phyloP scores from a whole-genome alignment of 2,113 vertebrate species.

The Scomber scombrus region DNA sequence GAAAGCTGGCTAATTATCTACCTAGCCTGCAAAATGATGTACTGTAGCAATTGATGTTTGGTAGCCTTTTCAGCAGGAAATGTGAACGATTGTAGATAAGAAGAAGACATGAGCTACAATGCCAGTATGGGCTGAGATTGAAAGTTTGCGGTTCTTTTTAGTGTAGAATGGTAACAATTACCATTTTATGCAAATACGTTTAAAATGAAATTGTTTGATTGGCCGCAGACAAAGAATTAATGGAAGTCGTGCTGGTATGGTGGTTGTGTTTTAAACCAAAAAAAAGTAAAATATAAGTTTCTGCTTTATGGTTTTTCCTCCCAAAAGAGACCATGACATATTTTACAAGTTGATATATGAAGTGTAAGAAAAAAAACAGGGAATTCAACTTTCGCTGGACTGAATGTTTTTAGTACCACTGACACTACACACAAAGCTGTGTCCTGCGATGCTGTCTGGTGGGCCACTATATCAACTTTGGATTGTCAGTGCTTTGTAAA shows the following conservation, averaged over 20 bases:
- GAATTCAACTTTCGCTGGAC: neutral
- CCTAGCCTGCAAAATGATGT: too few species aligned
- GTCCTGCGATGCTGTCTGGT: slow-evolving; percentile 12
- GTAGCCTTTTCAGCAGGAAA: too few species aligned
- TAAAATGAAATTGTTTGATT: neutral
- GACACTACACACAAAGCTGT: slow-evolving; percentile 22
- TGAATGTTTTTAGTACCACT: neutral
- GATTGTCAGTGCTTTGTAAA: slow-evolving; percentile 51
- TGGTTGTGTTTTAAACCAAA: neutral
- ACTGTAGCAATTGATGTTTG: too few species aligned
- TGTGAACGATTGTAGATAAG: too few species aligned
- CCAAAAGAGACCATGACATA: neutral
- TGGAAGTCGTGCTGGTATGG: too few species aligned
- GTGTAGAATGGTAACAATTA: too few species aligned
- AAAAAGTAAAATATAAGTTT: neutral
- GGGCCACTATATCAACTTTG: slow-evolving; percentile 37
- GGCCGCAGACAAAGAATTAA: neutral
- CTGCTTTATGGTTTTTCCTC: neutral
- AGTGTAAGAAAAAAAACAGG: too few species aligned
- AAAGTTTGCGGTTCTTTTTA: too few species aligned
- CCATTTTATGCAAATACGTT: neutral
- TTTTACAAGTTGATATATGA: too few species aligned
- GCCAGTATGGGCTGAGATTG: too few species aligned
- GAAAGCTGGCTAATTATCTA: too few species aligned
- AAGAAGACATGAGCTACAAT: too few species aligned